Evolutionary conservation across 2,888 invertebrate species (phyloP).

Genomic region (Raillietiella orientalis): DNA sequence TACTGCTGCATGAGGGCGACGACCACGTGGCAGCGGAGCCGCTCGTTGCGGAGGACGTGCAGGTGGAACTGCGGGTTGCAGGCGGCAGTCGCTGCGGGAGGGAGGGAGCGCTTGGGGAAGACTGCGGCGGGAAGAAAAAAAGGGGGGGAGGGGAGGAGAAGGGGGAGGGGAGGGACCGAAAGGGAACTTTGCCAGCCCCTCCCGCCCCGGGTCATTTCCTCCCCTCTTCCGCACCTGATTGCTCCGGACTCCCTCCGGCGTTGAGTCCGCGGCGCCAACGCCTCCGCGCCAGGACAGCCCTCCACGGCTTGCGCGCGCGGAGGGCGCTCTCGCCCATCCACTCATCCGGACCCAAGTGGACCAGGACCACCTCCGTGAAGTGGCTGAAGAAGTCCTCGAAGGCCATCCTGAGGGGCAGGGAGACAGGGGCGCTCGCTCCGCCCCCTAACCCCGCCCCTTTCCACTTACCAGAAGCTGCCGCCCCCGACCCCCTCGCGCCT

Average conservation of each 20-base stretch:
- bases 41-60: constrained; percentile 25
- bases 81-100: constrained; percentile 22
- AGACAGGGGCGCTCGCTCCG: not conserved
- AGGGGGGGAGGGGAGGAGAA: no score
- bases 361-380: constrained; percentile 31
- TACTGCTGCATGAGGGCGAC: constrained; percentile 34
- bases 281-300: constrained; percentile 29
- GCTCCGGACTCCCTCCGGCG: constrained; percentile 30
- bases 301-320: constrained; percentile 30
- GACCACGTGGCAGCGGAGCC: constrained; percentile 32
- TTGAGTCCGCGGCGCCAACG: constrained; percentile 32
- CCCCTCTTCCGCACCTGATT: constrained; percentile 18
- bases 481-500: no score
- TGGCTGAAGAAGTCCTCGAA: constrained; percentile 29
- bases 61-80: constrained; percentile 36
- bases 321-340: constrained; percentile 32
- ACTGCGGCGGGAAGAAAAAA: no score
- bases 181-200: no score
- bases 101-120: constrained; percentile 1
- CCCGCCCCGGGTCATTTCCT: no score
- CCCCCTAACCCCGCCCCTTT: no score
- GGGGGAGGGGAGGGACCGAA: no score
- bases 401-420: constrained; percentile 22
- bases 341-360: constrained; percentile 41
- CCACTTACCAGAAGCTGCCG: no score